A percentile compares a stretch with the other conserved stretches of the same genome.
Conservation (phyloP, 2,888 invertebrate genomes). For the Sclerodermus sp. region DNA sequence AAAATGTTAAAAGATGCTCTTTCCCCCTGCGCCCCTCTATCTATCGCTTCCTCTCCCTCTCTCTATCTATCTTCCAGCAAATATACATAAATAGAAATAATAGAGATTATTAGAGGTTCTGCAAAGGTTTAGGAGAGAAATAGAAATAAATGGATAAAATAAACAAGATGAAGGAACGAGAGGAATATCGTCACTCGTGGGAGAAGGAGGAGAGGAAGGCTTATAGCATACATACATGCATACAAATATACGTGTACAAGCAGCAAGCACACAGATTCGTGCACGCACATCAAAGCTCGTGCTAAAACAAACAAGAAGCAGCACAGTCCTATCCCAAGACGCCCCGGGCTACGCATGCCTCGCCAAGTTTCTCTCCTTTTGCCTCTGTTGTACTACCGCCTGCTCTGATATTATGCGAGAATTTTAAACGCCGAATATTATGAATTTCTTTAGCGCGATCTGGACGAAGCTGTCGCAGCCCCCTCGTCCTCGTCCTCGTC, state of each 20-base stretch:
- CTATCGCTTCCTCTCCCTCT: no score
- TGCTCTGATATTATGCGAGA: conserved; percentile 42
- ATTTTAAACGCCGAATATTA: conserved; percentile 51
- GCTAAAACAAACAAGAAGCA: conserved; percentile 49
- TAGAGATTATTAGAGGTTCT: no score
- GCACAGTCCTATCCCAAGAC: conserved; percentile 51
- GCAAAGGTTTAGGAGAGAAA: neutral
- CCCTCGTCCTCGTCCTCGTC: no score
- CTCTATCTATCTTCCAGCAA: no score
- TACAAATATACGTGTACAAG: no score
- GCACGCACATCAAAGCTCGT: no score
- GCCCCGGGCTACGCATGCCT: conserved; percentile 46
- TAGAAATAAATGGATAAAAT: neutral
- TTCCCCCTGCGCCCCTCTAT: no score
- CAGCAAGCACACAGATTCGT: conserved; percentile 5
- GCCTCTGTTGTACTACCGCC: conserved; percentile 6
- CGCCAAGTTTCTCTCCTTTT: conserved; percentile 15
- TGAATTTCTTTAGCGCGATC: conserved; percentile 47
- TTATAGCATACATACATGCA: no score
- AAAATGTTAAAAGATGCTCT: no score
- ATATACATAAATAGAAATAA: no score
- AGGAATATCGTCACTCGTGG: neutral
- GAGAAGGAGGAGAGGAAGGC: neutral
- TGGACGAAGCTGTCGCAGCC: no score
- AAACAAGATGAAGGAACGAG: neutral